A percentile compares a stretch with the other conserved stretches of the same genome.
Evolutionary conservation across 2,888 invertebrate species (phyloP).

Genomic region (Ametastegia equiseti): DNA sequence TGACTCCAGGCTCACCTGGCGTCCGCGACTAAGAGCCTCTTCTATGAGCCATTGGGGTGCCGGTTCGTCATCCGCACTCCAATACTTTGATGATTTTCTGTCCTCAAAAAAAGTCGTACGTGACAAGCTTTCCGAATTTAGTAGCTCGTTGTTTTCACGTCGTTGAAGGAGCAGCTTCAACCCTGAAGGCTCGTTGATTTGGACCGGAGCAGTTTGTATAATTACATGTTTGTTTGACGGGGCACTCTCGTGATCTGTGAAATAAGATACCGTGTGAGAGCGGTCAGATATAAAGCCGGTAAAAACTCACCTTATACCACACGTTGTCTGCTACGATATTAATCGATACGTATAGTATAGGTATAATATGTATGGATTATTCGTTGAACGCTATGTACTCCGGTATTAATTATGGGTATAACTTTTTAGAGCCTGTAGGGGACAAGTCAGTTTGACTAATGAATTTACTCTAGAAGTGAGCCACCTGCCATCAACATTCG

Average conservation of each 20-base stretch:
- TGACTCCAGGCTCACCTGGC: slow-evolving; percentile 5
- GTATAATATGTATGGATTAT: background rate
- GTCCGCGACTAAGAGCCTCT: slow-evolving; percentile 58
- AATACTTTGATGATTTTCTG: slow-evolving; percentile 32
- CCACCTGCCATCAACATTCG: background rate
- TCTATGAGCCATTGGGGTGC: slow-evolving; percentile 62
- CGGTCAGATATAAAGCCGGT: background rate
- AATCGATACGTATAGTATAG: background rate
- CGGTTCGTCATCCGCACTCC: slow-evolving; percentile 57
- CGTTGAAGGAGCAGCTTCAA: background rate
- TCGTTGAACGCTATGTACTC: background rate
- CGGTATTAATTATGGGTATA: slow-evolving; percentile 14
- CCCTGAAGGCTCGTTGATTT: slow-evolving; percentile 10
- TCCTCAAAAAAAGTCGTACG: background rate
- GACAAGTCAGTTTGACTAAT: slow-evolving; percentile 22
- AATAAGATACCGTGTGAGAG: slow-evolving; percentile 10
- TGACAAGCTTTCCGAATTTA: slow-evolving; percentile 1
- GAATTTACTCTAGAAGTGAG: background rate
- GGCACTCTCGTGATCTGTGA: slow-evolving; percentile 24
- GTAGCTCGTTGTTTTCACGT: background rate
- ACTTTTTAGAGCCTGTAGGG: slow-evolving; percentile 23
- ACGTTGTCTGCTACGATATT: background rate
- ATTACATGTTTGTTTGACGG: slow-evolving; percentile 31
- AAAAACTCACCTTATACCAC: background rate
- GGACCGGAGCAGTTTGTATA: slow-evolving; percentile 26